Evolutionary conservation across 2,797 vertebrate species (phyloP).

Genomic region (Sebastes iracundus): DNA sequence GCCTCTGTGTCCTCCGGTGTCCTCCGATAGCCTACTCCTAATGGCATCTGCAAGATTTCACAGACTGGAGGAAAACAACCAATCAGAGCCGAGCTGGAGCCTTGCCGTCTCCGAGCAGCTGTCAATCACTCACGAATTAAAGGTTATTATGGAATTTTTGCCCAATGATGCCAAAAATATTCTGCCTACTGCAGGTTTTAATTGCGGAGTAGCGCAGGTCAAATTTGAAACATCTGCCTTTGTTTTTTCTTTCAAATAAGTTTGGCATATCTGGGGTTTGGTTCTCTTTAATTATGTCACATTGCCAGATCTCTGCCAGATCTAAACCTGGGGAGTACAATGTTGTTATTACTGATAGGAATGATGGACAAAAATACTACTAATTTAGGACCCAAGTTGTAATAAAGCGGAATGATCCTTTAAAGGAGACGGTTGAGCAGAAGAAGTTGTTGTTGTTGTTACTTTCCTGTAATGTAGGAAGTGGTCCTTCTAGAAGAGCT

Average conservation of each 20-base stretch:
- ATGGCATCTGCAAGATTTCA: too few species aligned
- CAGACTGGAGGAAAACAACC: too few species aligned
- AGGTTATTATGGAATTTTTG: too few species aligned
- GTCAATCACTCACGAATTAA: too few species aligned
- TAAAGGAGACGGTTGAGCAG: background rate
- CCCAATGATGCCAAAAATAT: too few species aligned
- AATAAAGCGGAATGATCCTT: slow-evolving; percentile 1
- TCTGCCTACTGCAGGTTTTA: too few species aligned
- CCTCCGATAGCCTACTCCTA: too few species aligned
- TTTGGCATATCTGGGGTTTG: background rate
- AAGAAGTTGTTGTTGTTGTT: background rate
- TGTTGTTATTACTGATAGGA: background rate
- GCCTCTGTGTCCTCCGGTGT: too few species aligned
- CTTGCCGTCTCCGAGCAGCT: too few species aligned
- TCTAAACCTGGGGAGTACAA: background rate
- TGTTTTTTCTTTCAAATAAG: background rate
- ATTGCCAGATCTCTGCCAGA: background rate
- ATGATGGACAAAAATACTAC: background rate
- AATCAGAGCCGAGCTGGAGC: too few species aligned
- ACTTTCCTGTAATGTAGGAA: background rate
- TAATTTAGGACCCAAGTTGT: background rate
- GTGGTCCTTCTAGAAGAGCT: background rate
- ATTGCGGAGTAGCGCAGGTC: background rate
- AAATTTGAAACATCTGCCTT: background rate
- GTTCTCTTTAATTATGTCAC: background rate